Percentiles rank a stretch among this genome's conserved stretches.
These are phyloP conservation scores for Fulmarus glacialis DNA, from an alignment of 2,113 vertebrate genomes.

Conservation along the genomic window DNA sequence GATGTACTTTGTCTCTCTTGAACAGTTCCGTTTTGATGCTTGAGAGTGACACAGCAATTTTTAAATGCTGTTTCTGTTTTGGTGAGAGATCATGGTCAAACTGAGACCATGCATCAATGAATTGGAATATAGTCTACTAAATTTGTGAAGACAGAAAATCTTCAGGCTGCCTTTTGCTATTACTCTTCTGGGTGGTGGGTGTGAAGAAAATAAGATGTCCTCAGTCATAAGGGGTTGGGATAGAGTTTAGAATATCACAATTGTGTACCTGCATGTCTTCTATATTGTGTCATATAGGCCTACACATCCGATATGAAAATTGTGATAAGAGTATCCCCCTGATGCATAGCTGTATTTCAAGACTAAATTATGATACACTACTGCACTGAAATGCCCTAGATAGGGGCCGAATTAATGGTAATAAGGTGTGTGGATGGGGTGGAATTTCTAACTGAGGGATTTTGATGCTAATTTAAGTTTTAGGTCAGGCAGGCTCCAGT, in stretches of 20 bases:
- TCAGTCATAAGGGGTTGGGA: neutral
- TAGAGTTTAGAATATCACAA: neutral
- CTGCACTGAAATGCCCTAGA: neutral
- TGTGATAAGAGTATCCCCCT: neutral
- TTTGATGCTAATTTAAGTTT: neutral
- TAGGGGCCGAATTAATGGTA: neutral
- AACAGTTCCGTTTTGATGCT: neutral
- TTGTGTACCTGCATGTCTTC: neutral
- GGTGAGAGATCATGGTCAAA: neutral
- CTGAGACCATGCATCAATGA: neutral
- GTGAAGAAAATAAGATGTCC: neutral
- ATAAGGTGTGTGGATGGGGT: neutral
- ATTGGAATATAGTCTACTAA: neutral
- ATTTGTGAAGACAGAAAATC: constrained; percentile 8
- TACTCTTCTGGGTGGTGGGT: neutral
- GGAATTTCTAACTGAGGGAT: neutral
- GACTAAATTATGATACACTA: neutral
- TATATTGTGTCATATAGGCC: neutral
- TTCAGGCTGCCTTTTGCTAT: neutral
- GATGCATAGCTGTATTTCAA: neutral
- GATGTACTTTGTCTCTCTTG: constrained; percentile 24
- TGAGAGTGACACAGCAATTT: neutral
- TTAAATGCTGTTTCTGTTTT: constrained; percentile 15
- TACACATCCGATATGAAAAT: neutral
- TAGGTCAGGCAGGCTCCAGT: neutral